Evolutionary conservation across 2,113 vertebrate genomes (phyloP).

Genomic region (Trichechus manatus): DNA sequence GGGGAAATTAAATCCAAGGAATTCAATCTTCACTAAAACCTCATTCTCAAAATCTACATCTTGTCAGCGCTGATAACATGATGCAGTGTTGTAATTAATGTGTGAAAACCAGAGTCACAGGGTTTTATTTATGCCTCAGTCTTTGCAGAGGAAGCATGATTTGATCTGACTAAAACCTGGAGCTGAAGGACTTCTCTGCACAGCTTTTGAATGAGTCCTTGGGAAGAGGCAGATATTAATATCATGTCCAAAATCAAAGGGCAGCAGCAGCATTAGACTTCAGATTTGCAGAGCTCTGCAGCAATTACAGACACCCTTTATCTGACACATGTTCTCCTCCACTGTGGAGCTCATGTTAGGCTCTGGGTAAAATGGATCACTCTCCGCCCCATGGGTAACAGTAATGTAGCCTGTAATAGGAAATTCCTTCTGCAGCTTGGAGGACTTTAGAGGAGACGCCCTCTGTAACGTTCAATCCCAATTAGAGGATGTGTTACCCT

Average conservation of each 20-base stretch:
- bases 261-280: not conserved
- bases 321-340: not conserved
- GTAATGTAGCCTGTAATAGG: not conserved
- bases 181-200: not conserved
- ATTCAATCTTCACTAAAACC: not conserved
- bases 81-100: not conserved
- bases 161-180: not conserved
- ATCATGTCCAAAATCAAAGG: not conserved
- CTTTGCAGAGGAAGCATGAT: not conserved
- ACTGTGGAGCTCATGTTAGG: not conserved
- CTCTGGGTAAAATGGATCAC: not conserved
- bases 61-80: not conserved
- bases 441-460: not conserved
- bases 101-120: not conserved
- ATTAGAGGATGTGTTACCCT: not conserved
- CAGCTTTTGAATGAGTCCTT: not conserved
- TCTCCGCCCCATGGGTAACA: not conserved
- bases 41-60: not conserved
- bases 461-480: not conserved
- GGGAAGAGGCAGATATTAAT: not conserved
- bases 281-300: not conserved
- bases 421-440: not conserved
- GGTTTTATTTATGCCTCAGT: not conserved
- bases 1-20: constrained; percentile 23
- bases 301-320: too few species aligned